These are phyloP conservation scores for Macrotrachela quadricornifera DNA, from an alignment of 1,140 invertebrate species.

Conservation along the genomic window DNA sequence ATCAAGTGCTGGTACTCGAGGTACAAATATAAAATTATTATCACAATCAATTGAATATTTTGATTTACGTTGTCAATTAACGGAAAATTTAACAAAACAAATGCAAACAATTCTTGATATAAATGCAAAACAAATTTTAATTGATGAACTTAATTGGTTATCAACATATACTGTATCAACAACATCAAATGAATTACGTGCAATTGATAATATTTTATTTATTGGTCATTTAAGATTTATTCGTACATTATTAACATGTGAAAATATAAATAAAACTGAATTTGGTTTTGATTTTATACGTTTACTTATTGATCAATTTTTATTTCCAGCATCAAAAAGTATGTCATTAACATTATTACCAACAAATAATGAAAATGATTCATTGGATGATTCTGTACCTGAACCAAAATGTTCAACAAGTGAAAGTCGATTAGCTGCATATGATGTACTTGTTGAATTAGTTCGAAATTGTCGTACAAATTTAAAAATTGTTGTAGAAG, in stretches of 20 bases:
- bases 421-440: conserved; percentile 32
- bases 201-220: conserved; percentile 30
- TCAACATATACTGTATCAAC: conserved; percentile 30
- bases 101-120: conserved; percentile 27
- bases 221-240: conserved; percentile 34
- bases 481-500: conserved; percentile 21
- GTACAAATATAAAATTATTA: conserved; percentile 29
- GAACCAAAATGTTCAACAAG: conserved; percentile 24
- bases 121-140: conserved; percentile 28
- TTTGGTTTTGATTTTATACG: conserved; percentile 17
- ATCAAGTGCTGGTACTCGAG: conserved; percentile 26
- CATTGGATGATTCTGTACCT: not conserved
- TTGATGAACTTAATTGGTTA: conserved; percentile 35
- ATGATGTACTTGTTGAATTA: conserved; percentile 33
- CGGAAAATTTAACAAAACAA: conserved; percentile 23
- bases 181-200: conserved; percentile 16
- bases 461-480: conserved; percentile 22
- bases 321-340: conserved; percentile 34
- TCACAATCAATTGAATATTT: conserved; percentile 35
- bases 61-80: conserved; percentile 31
- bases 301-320: conserved; percentile 27
- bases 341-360: conserved; percentile 15
- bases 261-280: conserved; percentile 26
- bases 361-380: not conserved
- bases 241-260: conserved; percentile 32